A percentile compares a stretch with the other conserved stretches of the same genome.
Evolutionary conservation across 2,113 vertebrate species (phyloP).

Genomic region (Vulpes vulpes): DNA sequence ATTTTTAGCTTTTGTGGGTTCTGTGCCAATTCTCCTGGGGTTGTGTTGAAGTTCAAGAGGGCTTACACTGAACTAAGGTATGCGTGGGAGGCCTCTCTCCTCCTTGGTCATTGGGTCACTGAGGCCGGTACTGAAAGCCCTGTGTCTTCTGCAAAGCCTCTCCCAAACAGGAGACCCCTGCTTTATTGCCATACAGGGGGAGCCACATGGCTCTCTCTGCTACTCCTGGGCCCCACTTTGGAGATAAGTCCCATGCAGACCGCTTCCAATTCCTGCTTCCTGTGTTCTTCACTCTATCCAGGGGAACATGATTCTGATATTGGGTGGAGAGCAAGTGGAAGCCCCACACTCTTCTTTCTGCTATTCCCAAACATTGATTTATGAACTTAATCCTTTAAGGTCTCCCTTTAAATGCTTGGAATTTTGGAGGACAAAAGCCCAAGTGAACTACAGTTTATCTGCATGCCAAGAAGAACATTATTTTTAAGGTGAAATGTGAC

Average conservation of each 20-base stretch:
- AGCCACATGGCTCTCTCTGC: neutral
- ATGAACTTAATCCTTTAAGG: neutral
- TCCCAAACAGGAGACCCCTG: neutral
- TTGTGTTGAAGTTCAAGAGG: neutral
- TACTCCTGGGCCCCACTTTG: neutral
- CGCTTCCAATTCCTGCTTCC: neutral
- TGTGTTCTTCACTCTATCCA: neutral
- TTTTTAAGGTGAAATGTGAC: neutral
- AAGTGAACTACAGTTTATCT: neutral
- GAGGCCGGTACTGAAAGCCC: neutral
- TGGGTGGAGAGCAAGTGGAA: neutral
- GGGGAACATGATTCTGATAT: neutral
- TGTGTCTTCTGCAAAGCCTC: neutral
- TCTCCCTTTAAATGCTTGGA: constrained; percentile 7
- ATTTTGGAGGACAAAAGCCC: constrained; percentile 1
- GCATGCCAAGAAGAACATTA: neutral
- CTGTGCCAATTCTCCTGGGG: neutral
- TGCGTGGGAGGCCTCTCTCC: neutral
- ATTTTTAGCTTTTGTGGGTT: neutral
- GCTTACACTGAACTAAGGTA: neutral
- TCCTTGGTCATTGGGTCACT: neutral
- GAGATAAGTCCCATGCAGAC: neutral
- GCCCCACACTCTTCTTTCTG: neutral
- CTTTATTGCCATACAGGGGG: neutral
- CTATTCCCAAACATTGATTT: neutral